Evolutionary conservation across 2,888 invertebrate genomes (phyloP), one percentile per base, ranked within the genome.

Genomic region (Macaria liturata): DNA sequence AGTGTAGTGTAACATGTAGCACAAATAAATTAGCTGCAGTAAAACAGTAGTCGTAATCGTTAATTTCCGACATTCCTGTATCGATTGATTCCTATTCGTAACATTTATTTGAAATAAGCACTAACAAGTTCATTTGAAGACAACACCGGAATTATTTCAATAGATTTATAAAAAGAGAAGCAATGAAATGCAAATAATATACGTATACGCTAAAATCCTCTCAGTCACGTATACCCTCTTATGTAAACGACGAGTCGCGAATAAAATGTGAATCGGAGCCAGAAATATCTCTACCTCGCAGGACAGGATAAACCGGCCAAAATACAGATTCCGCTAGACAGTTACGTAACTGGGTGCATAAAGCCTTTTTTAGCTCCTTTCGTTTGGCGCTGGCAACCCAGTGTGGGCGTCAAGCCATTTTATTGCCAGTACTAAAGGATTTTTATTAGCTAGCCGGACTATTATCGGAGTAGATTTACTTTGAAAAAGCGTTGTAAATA

Each of bases 241-340:
- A 37, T 7, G 34, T 37, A 37, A 37, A 37, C 34, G 34, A 37
- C 34, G 34, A 37, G 20, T 20, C 34, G 7, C 4, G 7, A 37
- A 37, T 37, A 37, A 37, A 61, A 57, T 47, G 57, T 54, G 46
- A 49, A 62, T 50, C 44, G 32, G 46, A 57, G 53, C 57, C 55
- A 54, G 62, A 65, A 58, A 61, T 37, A 4, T 37, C 34, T 37
- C 34, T 3, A 7, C 20, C 20, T 20, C 20, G 20, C 20, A 37
- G 34, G 34, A 37, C 34, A 37, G 7, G 7, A 52, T 51, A 50
- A 42, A 9, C 20, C 7, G 47, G 39, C 9, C 37, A 32, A 6
- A 4, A 32, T 49, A 56, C 47, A 46, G 47, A 39, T 6, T n/a
- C 54, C 46, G 32, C 55, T 59, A 49, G 46, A 37, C 48, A 52